Conservation (phyloP, 1,140 invertebrate genomes). For the Drosophila burlai region DNA sequence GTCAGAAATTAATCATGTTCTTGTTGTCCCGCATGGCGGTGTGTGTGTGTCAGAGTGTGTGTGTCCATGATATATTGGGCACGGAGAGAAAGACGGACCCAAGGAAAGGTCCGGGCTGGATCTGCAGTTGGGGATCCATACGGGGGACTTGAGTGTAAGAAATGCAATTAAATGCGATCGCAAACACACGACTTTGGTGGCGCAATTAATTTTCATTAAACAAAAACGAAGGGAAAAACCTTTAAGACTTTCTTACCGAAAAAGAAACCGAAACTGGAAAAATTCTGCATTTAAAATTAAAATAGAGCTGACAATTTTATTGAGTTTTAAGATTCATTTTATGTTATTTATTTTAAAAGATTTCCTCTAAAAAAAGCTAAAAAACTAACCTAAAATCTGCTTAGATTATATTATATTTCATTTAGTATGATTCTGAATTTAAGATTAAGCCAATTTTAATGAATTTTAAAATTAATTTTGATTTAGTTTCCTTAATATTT, state of each 20-base stretch:
- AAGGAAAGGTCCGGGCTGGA: conserved; percentile 59
- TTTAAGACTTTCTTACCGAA: conserved; percentile 23
- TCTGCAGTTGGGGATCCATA: conserved; percentile 37
- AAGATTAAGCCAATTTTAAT: no score
- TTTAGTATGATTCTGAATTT: no score
- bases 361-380: neutral
- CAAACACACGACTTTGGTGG: conserved; percentile 82
- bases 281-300: neutral
- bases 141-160: conserved; percentile 60
- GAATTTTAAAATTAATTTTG: no score
- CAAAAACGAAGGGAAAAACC: conserved; percentile 20
- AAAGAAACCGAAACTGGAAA: neutral
- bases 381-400: no score
- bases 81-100: conserved; percentile 30
- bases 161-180: conserved; percentile 79
- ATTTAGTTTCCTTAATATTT: no score
- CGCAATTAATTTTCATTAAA: conserved; percentile 83
- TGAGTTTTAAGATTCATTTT: neutral
- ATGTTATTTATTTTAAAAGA: no score
- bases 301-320: neutral
- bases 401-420: no score
- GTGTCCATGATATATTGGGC: conserved; percentile 44
- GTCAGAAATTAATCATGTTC: conserved; percentile 84
- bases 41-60: conserved; percentile 28
- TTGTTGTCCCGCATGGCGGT: conserved; percentile 60